phyloP scores from a whole-genome alignment of 2,888 invertebrate genomes.

The Tupiocoris notatus region DNA sequence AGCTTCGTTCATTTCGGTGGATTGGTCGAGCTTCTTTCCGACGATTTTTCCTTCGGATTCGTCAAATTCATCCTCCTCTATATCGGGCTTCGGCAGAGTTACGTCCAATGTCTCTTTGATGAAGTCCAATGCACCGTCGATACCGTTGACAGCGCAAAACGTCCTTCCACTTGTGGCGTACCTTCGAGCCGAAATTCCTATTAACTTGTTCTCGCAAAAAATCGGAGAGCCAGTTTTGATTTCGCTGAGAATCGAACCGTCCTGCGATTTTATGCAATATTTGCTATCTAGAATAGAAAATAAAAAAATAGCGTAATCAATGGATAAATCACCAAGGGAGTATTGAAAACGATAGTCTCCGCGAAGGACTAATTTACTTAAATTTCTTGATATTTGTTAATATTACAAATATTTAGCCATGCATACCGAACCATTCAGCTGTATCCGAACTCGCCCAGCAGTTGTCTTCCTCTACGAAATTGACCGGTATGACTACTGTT shows the following conservation, averaged over 20 bases:
- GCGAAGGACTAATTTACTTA: too few relatives aligned
- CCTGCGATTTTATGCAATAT: slow-evolving; percentile 19
- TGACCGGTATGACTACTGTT: too few relatives aligned
- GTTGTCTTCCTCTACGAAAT: too few relatives aligned
- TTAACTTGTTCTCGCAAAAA: not conserved
- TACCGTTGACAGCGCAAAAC: slow-evolving; percentile 10
- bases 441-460: too few relatives aligned
- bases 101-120: slow-evolving; percentile 12
- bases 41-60: not conserved
- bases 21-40: not conserved
- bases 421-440: too few relatives aligned
- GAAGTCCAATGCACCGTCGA: slow-evolving; percentile 19
- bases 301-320: too few relatives aligned
- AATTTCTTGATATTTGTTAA: too few relatives aligned
- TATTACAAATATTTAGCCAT: too few relatives aligned
- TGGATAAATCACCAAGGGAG: too few relatives aligned
- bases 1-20: too few relatives aligned
- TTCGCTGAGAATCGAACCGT: not conserved
- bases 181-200: slow-evolving; percentile 12
- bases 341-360: too few relatives aligned
- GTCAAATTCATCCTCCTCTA: not conserved
- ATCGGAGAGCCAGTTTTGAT: slow-evolving; percentile 10
- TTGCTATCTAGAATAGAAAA: slow-evolving; percentile 19
- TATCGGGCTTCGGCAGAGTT: not conserved
- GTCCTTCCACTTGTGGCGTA: not conserved